A percentile compares a stretch with the other conserved stretches of the same genome.
Evolutionary conservation across 2,113 vertebrate species (phyloP).

Genomic region (Collichthys lucidus): DNA sequence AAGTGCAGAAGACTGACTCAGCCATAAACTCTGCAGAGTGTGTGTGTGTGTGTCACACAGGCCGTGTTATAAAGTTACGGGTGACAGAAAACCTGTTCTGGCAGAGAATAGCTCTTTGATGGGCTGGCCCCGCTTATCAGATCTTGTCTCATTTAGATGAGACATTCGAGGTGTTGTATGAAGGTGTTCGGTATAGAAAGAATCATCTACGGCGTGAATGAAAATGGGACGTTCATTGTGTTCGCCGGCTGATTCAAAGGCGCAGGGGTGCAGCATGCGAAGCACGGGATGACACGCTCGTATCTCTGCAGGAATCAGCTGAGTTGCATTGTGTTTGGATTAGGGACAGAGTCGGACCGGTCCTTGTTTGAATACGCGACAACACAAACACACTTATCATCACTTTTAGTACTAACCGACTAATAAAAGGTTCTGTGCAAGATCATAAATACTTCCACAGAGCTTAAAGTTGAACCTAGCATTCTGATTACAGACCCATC

Average conservation of each 20-base stretch:
- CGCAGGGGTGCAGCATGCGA: background rate
- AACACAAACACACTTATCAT: background rate
- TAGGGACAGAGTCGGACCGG: background rate
- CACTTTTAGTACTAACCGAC: background rate
- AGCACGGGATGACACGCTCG: background rate
- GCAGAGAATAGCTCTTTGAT: constrained; percentile 20
- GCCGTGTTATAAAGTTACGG: constrained; percentile 1
- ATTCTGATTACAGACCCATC: too few species aligned
- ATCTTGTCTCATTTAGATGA: constrained; percentile 6
- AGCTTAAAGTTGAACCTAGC: too few species aligned
- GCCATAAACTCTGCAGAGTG: background rate
- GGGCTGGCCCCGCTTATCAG: constrained; percentile 37
- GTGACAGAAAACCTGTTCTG: constrained; percentile 34
- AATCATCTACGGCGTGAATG: background rate
- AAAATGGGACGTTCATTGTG: background rate
- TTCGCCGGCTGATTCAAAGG: background rate
- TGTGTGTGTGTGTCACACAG: background rate
- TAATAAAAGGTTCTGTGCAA: too few species aligned
- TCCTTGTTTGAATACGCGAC: background rate
- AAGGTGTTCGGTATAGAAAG: background rate
- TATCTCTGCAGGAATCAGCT: background rate
- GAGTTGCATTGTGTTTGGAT: background rate
- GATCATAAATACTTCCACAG: too few species aligned
- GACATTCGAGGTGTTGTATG: background rate
- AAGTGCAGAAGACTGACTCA: background rate